A percentile compares a stretch with the other conserved stretches of the same genome.
These are phyloP conservation scores for Isurus oxyrinchus DNA, from an alignment of 2,113 vertebrate species.

Conservation along the genomic window DNA sequence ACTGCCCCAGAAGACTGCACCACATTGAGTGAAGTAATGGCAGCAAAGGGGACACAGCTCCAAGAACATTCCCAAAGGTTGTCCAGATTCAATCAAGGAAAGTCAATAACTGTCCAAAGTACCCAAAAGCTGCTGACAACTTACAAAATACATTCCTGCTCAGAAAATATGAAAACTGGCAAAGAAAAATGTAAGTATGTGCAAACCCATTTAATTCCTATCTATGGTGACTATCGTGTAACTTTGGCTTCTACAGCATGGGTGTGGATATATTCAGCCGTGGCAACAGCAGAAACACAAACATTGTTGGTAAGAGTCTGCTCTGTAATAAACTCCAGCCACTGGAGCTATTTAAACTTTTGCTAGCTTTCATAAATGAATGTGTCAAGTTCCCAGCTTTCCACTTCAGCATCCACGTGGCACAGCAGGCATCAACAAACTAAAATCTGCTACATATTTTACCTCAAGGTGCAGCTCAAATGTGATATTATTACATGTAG, in stretches of 20 bases:
- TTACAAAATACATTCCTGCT: background rate
- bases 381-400: background rate
- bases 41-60: background rate
- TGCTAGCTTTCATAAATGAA: background rate
- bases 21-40: background rate
- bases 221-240: background rate
- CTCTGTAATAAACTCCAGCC: constrained; percentile 22
- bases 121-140: background rate
- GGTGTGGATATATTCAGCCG: constrained; percentile 21
- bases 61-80: background rate
- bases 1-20: background rate
- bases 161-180: too few species aligned
- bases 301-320: constrained; percentile 1
- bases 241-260: background rate
- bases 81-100: background rate
- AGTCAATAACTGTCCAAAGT: background rate
- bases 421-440: background rate
- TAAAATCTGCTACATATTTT: background rate
- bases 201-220: background rate
- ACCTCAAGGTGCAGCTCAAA: background rate
- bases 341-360: constrained; percentile 26
- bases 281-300: background rate
- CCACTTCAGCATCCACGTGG: background rate
- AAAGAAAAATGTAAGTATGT: background rate
- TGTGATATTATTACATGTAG: background rate